Evolutionary conservation across 2,797 vertebrate genomes (phyloP).

Genomic region (Fratercula arctica): DNA sequence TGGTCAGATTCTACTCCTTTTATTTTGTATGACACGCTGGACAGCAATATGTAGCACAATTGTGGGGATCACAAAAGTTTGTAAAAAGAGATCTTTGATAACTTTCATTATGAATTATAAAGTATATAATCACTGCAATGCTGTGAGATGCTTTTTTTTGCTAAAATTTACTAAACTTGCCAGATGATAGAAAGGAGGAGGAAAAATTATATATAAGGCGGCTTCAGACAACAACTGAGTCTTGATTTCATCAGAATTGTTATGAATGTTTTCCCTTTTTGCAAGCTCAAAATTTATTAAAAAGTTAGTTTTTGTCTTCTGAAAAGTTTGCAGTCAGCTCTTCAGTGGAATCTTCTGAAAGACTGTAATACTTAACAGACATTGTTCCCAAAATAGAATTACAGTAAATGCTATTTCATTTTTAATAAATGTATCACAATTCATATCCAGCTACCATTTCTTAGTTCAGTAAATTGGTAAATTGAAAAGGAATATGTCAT

Average conservation of each 20-base stretch:
- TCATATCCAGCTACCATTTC: neutral
- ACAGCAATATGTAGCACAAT: neutral
- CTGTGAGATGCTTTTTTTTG: neutral
- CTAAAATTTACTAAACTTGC: neutral
- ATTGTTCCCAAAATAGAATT: neutral
- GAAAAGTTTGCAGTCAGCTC: neutral
- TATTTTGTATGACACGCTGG: neutral
- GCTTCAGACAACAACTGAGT: neutral
- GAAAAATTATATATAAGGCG: neutral
- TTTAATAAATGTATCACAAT: neutral
- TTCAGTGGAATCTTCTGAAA: neutral
- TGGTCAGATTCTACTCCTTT: neutral
- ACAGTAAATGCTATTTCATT: neutral
- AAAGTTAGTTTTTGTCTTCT: neutral
- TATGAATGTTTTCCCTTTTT: neutral
- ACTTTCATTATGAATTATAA: neutral
- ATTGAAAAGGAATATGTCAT: neutral
- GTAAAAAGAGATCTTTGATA: neutral
- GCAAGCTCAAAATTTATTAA: neutral
- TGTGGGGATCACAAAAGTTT: neutral
- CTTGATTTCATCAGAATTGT: neutral
- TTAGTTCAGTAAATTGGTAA: neutral
- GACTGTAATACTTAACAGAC: neutral
- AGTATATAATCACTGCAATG: neutral
- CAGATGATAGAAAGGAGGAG: neutral